phyloP scores from a whole-genome alignment of 2,888 invertebrate genomes.

The Hirtodrosophila alboralis region DNA sequence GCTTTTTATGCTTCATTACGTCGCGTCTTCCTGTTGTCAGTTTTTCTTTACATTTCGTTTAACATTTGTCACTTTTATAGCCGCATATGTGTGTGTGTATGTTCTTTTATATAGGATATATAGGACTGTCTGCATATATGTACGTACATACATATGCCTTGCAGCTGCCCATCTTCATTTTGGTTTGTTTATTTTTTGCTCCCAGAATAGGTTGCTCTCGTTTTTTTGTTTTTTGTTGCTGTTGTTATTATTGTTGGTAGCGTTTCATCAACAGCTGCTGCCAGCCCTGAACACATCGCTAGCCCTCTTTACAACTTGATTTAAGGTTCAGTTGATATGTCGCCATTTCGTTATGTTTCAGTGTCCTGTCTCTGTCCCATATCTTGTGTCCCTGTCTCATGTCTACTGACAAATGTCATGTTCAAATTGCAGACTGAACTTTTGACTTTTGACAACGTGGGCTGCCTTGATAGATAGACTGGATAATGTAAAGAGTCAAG shows the following conservation, averaged over 20 bases:
- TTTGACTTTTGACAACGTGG: slow-evolving; percentile 64
- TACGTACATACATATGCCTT: slow-evolving; percentile 51
- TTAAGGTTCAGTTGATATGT: slow-evolving; percentile 78
- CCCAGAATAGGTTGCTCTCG: slow-evolving; percentile 38
- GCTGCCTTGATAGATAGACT: slow-evolving; percentile 40
- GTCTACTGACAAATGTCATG: slow-evolving; percentile 69
- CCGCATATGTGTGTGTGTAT: slow-evolving; percentile 43
- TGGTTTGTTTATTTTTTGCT: slow-evolving; percentile 43
- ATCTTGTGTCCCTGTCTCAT: slow-evolving; percentile 18
- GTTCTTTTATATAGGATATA: slow-evolving; percentile 18
- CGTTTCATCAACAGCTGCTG: slow-evolving; percentile 77
- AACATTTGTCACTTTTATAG: slow-evolving; percentile 80
- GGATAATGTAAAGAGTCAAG: slow-evolving; percentile 47
- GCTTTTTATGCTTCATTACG: slow-evolving; percentile 78
- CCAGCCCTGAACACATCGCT: slow-evolving; percentile 52
- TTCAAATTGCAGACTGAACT: slow-evolving; percentile 73
- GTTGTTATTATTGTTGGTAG: slow-evolving; percentile 62
- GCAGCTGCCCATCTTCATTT: slow-evolving; percentile 75
- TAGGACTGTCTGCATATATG: slow-evolving; percentile 42
- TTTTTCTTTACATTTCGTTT: slow-evolving; percentile 79
- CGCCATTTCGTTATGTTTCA: slow-evolving; percentile 43
- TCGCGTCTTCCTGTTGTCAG: slow-evolving; percentile 77
- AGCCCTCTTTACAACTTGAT: slow-evolving; percentile 77
- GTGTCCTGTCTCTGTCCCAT: slow-evolving; percentile 18
- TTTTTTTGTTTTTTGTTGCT: slow-evolving; percentile 25